phyloP scores from a whole-genome alignment of 2,888 invertebrate species.

The Fragum fragum region DNA sequence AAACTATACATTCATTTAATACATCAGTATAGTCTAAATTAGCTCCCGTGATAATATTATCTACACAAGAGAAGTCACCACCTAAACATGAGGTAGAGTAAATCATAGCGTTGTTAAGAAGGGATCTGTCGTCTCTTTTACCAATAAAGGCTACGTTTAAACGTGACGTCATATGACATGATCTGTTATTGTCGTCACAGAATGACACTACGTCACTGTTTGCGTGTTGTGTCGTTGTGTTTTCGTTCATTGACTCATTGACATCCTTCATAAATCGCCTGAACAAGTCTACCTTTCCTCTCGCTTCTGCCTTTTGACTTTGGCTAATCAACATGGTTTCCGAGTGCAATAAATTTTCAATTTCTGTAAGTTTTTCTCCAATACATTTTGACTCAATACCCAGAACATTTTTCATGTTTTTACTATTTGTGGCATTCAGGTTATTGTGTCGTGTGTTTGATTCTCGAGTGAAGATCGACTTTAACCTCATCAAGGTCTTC shows the following conservation, averaged over 20 bases:
- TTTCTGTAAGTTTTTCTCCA: conserved; percentile 13
- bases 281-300: conserved; percentile 8
- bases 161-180: not conserved
- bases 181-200: not conserved
- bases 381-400: not conserved
- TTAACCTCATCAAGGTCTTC: conserved; percentile 8
- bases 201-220: not conserved
- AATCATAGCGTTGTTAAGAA: conserved; percentile 16
- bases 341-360: conserved; percentile 11
- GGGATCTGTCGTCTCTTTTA: not conserved
- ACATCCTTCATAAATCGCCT: conserved; percentile 12
- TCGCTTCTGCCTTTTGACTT: not conserved
- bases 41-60: not conserved
- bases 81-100: not conserved
- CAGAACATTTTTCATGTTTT: not conserved
- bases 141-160: conserved; percentile 6
- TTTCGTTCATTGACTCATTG: not conserved
- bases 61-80: not conserved
- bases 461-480: conserved; percentile 8
- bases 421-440: not conserved
- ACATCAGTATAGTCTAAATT: conserved; percentile 12
- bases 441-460: not conserved
- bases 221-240: not conserved
- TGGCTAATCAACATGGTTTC: not conserved
- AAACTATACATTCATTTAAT: conserved; percentile 6